These are phyloP conservation scores for Axis porcinus DNA, from an alignment of 2,113 vertebrate species.

Conservation along the genomic window DNA sequence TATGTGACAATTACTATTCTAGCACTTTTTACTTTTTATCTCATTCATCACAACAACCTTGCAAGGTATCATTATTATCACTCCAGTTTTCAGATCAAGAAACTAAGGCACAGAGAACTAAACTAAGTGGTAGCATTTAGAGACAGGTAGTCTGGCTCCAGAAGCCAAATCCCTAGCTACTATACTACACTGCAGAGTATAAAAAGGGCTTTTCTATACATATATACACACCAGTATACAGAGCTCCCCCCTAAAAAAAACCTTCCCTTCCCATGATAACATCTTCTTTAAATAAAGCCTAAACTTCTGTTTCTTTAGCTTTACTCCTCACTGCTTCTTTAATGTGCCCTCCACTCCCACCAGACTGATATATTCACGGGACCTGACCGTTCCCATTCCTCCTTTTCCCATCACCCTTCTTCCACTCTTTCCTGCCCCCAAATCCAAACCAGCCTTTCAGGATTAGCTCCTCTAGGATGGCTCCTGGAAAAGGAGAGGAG, in stretches of 20 bases:
- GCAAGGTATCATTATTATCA: not conserved
- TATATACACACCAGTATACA: not conserved
- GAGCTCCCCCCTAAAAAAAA: not conserved
- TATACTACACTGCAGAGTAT: rapidly evolving
- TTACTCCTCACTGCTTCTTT: not conserved
- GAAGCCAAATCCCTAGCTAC: not conserved
- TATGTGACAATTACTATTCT: not conserved
- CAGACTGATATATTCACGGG: not conserved
- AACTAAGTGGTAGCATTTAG: not conserved
- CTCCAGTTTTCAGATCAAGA: conserved; percentile 24
- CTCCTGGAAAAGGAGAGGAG: not conserved
- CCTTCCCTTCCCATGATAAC: not conserved
- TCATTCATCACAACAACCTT: not conserved
- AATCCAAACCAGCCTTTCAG: not conserved
- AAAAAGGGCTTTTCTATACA: not conserved
- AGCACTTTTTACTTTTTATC: not conserved
- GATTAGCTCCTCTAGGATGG: not conserved
- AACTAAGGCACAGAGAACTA: not conserved
- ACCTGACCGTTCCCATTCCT: not conserved
- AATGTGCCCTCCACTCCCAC: not conserved
- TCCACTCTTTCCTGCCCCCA: not conserved
- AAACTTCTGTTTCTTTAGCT: not conserved
- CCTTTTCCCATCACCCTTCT: not conserved
- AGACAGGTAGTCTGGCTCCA: not conserved
- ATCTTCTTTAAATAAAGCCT: not conserved